These are phyloP conservation scores for Drosophila affinis DNA, from an alignment of 2,888 invertebrate species.

Conservation along the genomic window DNA sequence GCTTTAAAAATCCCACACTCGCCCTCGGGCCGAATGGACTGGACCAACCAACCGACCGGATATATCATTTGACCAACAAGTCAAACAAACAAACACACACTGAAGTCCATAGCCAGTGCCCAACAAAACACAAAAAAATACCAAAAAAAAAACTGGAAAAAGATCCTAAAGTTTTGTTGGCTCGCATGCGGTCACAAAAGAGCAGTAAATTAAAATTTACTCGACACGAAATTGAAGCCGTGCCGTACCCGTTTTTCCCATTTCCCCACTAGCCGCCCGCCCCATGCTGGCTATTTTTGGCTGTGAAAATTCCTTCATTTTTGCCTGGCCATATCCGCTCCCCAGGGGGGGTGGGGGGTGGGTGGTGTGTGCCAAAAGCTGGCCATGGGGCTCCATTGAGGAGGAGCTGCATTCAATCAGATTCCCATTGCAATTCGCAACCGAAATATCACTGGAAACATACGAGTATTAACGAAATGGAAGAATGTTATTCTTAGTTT, in stretches of 20 bases:
- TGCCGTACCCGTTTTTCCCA: slow-evolving; percentile 12
- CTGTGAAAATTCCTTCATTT: slow-evolving; percentile 24
- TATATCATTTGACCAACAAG: slow-evolving; percentile 67
- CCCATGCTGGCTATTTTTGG: slow-evolving; percentile 13
- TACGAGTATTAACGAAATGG: slow-evolving; percentile 13
- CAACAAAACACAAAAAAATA: slow-evolving; percentile 12
- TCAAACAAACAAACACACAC: slow-evolving; percentile 50
- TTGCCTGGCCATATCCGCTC: neutral
- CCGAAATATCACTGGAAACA: slow-evolving; percentile 8
- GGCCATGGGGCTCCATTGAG: neutral
- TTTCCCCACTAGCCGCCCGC: slow-evolving; percentile 14
- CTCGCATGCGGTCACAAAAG: slow-evolving; percentile 73
- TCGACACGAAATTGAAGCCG: slow-evolving; percentile 71
- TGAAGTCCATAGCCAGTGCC: slow-evolving; percentile 19
- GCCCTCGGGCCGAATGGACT: slow-evolving; percentile 28
- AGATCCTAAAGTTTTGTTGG: slow-evolving; percentile 49
- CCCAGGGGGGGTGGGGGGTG: neutral
- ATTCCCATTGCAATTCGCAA: slow-evolving; percentile 17
- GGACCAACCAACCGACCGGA: slow-evolving; percentile 32
- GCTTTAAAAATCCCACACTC: slow-evolving; percentile 42
- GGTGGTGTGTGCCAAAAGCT: neutral
- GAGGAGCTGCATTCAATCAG: slow-evolving; percentile 8
- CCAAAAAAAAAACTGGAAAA: neutral
- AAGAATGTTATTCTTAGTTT: neutral
- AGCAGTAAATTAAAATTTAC: slow-evolving; percentile 78